These are phyloP conservation scores for Arenaria interpres DNA, from an alignment of 2,113 vertebrate genomes.

Conservation along the genomic window DNA sequence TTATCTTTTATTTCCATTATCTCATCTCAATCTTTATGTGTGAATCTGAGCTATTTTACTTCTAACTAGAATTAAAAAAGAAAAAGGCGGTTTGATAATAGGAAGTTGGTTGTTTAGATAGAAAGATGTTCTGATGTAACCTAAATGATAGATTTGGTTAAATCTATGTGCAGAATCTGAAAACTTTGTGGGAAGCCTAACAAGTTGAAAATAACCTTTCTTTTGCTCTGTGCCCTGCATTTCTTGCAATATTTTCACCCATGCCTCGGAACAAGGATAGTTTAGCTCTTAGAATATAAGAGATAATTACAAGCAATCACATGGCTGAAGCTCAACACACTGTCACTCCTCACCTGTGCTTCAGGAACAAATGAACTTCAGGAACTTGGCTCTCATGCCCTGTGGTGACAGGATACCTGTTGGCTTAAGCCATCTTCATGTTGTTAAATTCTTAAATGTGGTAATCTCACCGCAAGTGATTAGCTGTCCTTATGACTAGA, in stretches of 20 bases:
- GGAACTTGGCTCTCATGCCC: neutral
- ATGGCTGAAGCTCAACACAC: neutral
- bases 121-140: neutral
- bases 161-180: neutral
- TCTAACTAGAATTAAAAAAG: neutral
- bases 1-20: constrained; percentile 28
- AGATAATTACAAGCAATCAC: neutral
- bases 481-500: neutral
- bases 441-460: neutral
- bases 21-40: constrained; percentile 4
- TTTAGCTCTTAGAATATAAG: neutral
- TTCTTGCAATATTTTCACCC: neutral
- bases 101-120: neutral
- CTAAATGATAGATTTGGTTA: neutral
- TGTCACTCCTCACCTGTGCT: neutral
- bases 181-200: neutral
- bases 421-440: neutral
- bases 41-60: constrained; percentile 7
- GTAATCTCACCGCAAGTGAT: neutral
- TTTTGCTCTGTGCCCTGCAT: neutral
- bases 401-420: neutral
- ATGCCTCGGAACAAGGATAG: neutral
- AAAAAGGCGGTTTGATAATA: neutral
- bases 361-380: neutral
- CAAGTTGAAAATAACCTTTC: neutral